Percentiles rank a stretch among this genome's conserved stretches.
Conservation (phyloP, 2,888 invertebrate genomes). For the Drosophila engyochracea region DNA sequence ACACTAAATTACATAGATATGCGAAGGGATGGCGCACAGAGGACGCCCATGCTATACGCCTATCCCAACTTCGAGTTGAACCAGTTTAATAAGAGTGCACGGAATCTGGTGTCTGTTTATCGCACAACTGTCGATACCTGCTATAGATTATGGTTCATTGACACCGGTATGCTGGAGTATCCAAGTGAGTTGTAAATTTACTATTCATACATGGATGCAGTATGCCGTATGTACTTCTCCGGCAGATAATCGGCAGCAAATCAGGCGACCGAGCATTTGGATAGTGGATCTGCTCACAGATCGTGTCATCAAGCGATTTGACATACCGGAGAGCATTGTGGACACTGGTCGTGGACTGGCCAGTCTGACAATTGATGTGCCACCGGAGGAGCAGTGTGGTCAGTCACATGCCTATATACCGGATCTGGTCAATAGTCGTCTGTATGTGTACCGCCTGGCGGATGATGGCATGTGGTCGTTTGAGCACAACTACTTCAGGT, state of each 20-base stretch:
- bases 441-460: conserved; percentile 85
- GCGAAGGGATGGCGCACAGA: conserved; percentile 78
- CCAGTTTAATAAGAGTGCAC: conserved; percentile 69
- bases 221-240: neutral
- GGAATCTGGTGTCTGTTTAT: conserved; percentile 89
- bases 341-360: conserved; percentile 87
- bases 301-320: conserved; percentile 87
- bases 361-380: conserved; percentile 89
- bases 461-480: conserved; percentile 89
- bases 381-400: conserved; percentile 86
- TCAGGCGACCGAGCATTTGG: conserved; percentile 88
- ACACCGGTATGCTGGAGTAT: conserved; percentile 90
- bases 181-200: conserved; percentile 86
- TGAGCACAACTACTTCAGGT: conserved; percentile 90
- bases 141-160: conserved; percentile 92
- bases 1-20: conserved; percentile 86
- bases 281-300: conserved; percentile 89
- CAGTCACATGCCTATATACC: conserved; percentile 91
- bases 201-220: neutral
- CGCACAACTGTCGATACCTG: conserved; percentile 90
- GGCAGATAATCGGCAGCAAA: conserved; percentile 81
- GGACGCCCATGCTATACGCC: conserved; percentile 81
- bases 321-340: conserved; percentile 84
- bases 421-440: conserved; percentile 76
- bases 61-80: conserved; percentile 83